Conservation (phyloP, 2,113 vertebrate species). For the Rhadina sibilatrix region DNA sequence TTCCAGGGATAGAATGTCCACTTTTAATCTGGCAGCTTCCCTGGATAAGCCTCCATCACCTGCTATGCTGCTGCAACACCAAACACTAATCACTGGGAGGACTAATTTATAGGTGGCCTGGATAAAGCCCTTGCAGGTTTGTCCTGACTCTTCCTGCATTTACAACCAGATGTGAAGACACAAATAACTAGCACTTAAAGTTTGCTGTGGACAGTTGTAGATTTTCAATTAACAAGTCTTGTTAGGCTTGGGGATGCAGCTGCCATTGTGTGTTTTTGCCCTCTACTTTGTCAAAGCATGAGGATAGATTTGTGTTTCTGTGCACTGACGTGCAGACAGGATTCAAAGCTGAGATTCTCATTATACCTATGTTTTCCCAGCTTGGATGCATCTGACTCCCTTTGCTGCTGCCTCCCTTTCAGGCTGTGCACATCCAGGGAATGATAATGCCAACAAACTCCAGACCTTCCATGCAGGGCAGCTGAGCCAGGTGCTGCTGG, state of each 20-base stretch:
- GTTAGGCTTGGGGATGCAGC: background rate
- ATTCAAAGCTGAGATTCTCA: background rate
- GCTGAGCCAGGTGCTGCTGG: background rate
- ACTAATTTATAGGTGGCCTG: background rate
- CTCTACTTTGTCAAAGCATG: background rate
- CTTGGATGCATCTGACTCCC: background rate
- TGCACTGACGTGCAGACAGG: background rate
- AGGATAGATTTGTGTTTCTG: background rate
- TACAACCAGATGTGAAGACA: background rate
- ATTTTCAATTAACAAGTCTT: background rate
- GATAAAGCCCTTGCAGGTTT: accelerated
- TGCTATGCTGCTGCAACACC: accelerated
- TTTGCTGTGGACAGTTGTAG: background rate
- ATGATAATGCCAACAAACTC: background rate
- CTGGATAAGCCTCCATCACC: background rate
- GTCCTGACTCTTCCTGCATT: background rate
- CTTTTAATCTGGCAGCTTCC: background rate
- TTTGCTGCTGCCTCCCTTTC: background rate
- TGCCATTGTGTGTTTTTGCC: background rate
- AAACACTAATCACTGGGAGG: background rate
- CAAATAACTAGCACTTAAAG: background rate
- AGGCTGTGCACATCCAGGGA: background rate
- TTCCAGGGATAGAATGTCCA: background rate
- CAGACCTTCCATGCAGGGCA: background rate
- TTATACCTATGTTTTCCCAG: background rate